Evolutionary conservation across 2,113 vertebrate genomes (phyloP).

Genomic region (Perccottus glenii): DNA sequence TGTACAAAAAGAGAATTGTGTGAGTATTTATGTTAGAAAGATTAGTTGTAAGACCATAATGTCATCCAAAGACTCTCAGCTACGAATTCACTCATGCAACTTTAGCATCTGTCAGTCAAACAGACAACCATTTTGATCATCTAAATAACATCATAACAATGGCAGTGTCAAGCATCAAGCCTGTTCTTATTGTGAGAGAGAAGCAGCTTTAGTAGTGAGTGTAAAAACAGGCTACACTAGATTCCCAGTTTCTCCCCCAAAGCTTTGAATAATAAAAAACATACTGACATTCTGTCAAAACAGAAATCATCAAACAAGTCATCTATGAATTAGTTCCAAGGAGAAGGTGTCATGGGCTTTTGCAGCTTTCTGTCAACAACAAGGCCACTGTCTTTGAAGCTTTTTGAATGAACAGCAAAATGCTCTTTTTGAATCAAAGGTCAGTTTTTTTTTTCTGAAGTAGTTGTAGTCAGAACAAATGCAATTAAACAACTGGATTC

Average conservation of each 20-base stretch:
- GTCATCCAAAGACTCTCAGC: constrained; percentile 23
- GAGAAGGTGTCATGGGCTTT: constrained; percentile 10
- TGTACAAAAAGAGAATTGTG: neutral
- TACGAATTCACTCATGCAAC: constrained; percentile 27
- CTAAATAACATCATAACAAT: constrained; percentile 19
- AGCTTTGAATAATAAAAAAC: constrained; percentile 54
- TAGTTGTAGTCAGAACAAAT: constrained; percentile 20
- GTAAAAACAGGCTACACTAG: constrained; percentile 30
- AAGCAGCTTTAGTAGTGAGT: constrained; percentile 32
- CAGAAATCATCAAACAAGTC: constrained; percentile 50
- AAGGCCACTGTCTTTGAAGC: constrained; percentile 36
- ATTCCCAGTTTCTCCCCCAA: constrained; percentile 32
- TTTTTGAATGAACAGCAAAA: constrained; percentile 35
- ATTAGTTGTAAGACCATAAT: constrained; percentile 57
- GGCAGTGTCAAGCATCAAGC: constrained; percentile 33
- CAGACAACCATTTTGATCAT: constrained; percentile 24
- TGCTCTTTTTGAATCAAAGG: constrained; percentile 28
- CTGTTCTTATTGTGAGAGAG: constrained; percentile 28
- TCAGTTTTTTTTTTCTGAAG: constrained; percentile 33
- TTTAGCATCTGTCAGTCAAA: constrained; percentile 19
- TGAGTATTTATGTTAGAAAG: constrained; percentile 43
- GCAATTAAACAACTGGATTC: constrained; percentile 17
- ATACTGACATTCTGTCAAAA: constrained; percentile 57
- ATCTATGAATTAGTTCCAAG: constrained; percentile 38
- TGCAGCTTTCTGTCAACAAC: constrained; percentile 39